A percentile compares a stretch with the other conserved stretches of the same genome.
Conservation (phyloP, 2,888 invertebrate genomes). For the Acleris cristana region DNA sequence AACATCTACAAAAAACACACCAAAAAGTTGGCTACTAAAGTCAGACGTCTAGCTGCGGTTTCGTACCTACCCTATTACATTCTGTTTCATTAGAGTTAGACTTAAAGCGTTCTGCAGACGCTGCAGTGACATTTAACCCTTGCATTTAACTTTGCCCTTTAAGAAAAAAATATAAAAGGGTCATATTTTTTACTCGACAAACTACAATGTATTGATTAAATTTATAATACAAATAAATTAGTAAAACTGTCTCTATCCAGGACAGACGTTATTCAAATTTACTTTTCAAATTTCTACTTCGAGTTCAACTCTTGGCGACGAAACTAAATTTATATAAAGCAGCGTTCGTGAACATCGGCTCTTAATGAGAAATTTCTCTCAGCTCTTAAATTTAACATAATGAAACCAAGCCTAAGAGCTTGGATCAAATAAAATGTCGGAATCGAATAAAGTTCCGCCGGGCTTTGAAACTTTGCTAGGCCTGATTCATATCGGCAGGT, state of each 20-base stretch:
- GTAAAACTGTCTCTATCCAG: too few relatives aligned
- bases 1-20: not conserved
- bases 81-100: constrained; percentile 6
- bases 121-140: not conserved
- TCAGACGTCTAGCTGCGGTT: not conserved
- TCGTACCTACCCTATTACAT: not conserved
- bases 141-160: not conserved
- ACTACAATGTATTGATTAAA: not conserved
- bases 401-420: constrained; percentile 4
- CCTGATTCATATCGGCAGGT: constrained; percentile 16
- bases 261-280: too few relatives aligned
- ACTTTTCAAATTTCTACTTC: not conserved
- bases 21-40: not conserved
- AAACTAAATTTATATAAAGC: not conserved
- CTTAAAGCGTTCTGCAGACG: not conserved
- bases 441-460: constrained; percentile 6
- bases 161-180: not conserved
- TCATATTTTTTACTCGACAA: not conserved
- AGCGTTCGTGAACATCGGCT: constrained; percentile 9
- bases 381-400: constrained; percentile 9
- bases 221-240: too few relatives aligned
- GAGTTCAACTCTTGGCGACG: not conserved
- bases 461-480: constrained; percentile 7
- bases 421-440: constrained; percentile 10
- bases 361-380: constrained; percentile 17